phyloP scores from a whole-genome alignment of 2,113 vertebrate species.

The Burhinus bistriatus region DNA sequence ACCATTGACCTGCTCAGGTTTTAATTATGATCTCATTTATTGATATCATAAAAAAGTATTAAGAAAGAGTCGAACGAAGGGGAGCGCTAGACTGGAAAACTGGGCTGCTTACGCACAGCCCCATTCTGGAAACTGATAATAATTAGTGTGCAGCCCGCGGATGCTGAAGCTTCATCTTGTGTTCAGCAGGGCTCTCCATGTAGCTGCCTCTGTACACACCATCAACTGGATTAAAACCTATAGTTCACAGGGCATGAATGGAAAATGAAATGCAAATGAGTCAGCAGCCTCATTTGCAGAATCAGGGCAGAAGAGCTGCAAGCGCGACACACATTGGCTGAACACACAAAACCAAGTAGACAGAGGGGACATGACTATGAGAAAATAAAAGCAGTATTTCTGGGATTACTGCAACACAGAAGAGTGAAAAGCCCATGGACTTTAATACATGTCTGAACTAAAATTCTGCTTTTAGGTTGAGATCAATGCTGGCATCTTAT shows the following conservation, averaged over 20 bases:
- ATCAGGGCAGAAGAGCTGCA: not conserved
- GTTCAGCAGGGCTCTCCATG: not conserved
- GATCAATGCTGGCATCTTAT: not conserved
- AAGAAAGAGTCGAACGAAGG: not conserved
- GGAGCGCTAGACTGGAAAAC: not conserved
- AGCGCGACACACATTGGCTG: not conserved
- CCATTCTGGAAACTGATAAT: not conserved
- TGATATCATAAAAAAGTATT: not conserved
- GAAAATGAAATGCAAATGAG: not conserved
- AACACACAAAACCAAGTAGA: not conserved
- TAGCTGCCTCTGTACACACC: not conserved
- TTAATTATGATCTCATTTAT: slow-evolving; percentile 26
- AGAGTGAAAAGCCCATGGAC: not conserved
- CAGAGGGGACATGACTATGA: not conserved
- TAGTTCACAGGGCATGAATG: not conserved
- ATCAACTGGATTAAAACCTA: not conserved
- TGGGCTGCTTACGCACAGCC: rapidly evolving
- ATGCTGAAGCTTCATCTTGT: not conserved
- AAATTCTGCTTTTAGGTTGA: not conserved
- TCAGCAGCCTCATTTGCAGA: not conserved
- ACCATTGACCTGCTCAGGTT: not conserved
- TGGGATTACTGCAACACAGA: not conserved
- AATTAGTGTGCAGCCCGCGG: rapidly evolving
- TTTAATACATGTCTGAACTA: not conserved
- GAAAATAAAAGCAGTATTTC: not conserved